phyloP scores from a whole-genome alignment of 2,797 vertebrate genomes.

The Phoeniculus purpureus region DNA sequence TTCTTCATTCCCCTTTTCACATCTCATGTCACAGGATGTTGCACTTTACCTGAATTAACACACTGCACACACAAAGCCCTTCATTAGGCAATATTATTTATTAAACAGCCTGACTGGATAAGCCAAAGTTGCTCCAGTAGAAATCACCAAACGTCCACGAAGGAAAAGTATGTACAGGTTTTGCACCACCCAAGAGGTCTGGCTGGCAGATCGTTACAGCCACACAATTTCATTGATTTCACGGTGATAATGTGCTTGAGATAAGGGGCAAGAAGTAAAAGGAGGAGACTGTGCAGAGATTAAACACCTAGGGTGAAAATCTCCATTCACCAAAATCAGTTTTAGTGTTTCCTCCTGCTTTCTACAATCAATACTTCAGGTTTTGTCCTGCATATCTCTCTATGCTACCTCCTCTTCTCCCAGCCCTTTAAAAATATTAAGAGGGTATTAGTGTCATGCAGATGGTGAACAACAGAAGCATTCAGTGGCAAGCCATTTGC shows the following conservation, averaged over 20 bases:
- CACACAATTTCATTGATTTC: background rate
- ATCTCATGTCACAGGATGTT: background rate
- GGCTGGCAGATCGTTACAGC: background rate
- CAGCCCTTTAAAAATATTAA: background rate
- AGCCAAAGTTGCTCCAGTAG: background rate
- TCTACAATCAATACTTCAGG: background rate
- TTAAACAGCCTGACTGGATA: background rate
- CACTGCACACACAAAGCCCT: background rate
- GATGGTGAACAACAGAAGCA: background rate
- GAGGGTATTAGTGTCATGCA: background rate
- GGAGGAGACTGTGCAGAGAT: background rate
- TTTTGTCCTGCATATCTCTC: background rate
- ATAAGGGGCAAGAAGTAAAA: background rate
- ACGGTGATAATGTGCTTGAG: background rate
- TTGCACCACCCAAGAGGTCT: background rate
- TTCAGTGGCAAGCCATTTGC: background rate
- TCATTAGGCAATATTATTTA: background rate
- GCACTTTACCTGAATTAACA: background rate
- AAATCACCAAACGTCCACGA: background rate
- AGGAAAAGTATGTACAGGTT: background rate
- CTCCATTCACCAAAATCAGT: background rate
- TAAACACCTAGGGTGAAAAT: background rate
- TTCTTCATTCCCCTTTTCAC: background rate
- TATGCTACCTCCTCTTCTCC: background rate
- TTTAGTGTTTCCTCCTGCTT: background rate